Evolutionary conservation across 2,888 invertebrate genomes (phyloP).

Genomic region (Drosophila quinaria): DNA sequence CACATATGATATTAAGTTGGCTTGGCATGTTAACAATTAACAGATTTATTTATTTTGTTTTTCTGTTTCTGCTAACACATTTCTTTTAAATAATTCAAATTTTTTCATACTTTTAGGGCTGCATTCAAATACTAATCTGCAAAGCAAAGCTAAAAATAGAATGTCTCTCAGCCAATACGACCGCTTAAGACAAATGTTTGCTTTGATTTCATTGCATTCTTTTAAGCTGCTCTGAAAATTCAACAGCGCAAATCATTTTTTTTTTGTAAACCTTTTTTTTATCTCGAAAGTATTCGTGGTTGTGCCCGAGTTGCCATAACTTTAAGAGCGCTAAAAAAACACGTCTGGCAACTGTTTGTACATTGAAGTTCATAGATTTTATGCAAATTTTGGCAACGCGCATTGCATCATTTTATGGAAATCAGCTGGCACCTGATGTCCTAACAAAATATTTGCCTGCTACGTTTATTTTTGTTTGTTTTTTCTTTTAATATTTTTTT

Average conservation of each 20-base stretch:
- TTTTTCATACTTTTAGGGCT: slow-evolving; percentile 7
- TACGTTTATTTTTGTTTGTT: neutral
- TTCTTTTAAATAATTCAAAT: neutral
- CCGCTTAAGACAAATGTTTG: neutral
- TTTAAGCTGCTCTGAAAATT: slow-evolving; percentile 4
- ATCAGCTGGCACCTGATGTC: slow-evolving; percentile 69
- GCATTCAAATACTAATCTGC: neutral
- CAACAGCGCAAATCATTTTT: slow-evolving; percentile 7
- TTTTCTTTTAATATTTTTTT: neutral
- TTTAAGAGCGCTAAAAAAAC: slow-evolving; percentile 3
- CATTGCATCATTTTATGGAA: slow-evolving; percentile 76
- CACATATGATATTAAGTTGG: too few species aligned
- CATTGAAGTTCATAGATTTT: slow-evolving; percentile 37
- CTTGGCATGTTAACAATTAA: too few species aligned
- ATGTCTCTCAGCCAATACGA: neutral
- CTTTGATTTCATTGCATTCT: slow-evolving; percentile 16
- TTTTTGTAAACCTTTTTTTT: neutral
- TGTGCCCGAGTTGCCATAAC: neutral
- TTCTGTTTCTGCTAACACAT: too few species aligned
- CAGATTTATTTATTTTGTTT: too few species aligned
- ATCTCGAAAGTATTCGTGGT: neutral
- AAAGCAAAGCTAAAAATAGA: neutral
- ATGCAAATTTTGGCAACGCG: slow-evolving; percentile 50
- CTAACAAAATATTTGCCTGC: slow-evolving; percentile 40
- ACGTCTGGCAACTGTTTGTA: slow-evolving; percentile 25